Evolutionary conservation across 2,888 invertebrate species (phyloP), one percentile per base, ranked within the genome.

Genomic region (Pseudeuparius sepicola): DNA sequence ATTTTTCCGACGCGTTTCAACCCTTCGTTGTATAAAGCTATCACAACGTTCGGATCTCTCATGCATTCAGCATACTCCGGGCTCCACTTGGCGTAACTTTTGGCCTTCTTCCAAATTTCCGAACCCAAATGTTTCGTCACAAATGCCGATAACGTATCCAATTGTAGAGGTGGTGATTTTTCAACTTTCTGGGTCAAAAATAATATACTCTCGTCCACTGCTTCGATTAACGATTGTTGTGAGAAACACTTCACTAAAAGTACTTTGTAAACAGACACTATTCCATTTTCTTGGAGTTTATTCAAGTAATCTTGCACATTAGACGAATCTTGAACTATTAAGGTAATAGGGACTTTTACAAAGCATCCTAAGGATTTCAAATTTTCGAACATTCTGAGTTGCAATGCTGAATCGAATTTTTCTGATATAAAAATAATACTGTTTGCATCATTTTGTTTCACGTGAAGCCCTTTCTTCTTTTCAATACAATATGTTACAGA

Each of bases 11-110:
- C 56, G 47, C 71, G 72, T 29, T 68, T 66, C 13, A 85, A 67
- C 14, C 75, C 76, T 45, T 70, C 68, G 52, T 85, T 85, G 51
- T 79, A 80, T 29, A 81, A 60, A 32, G 63, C 59, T 9, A 78
- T 68, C 4, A 79, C 64, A 49, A 71, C 66, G 48, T 66, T 56
- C 32, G 80, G 69, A 50, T 72, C 67, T 44, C 65, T 66, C 18
- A 75, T 50, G 28, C 73, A 63, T 3, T 47, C 43, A 40, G 56
- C 54, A 44, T 71, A 65, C 27, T 66, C 56, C 11, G 55, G 52
- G 55, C 51, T 65, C 58, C 53, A 61, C 52, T 36, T 61, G 16
- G 54, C 59, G 51, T 42, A 63, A 47, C 40, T 55, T 47, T 53
- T 60, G 49, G 78, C 60, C 44, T 67, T 65, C 37, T 65, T 66